Base-by-base conservation (phyloP, 2,797 vertebrate genomes). In the Melanotaenia boesemani region DNA sequence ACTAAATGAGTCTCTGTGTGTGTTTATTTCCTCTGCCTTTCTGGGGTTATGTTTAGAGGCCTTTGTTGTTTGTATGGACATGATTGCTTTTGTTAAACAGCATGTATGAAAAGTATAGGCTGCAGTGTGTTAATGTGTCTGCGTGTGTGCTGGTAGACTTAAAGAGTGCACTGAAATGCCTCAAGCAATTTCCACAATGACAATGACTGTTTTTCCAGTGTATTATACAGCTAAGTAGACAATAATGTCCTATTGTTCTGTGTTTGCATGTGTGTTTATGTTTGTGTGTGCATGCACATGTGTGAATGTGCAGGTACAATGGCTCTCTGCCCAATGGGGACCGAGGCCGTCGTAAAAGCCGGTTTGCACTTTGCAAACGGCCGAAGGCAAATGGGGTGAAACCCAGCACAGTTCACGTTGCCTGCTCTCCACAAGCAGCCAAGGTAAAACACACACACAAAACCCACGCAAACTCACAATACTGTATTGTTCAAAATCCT, bases 241-340 rank as follows among this genome's bases (percentile, higher is more conserved):
- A 75, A 85, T 89, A 91, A 90, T 74, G 69, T 50, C 32, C 78
- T 71, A 72, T 80, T 89, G 78, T 85, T 83, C 67, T 79, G 32
- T 74, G 3, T 72, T 18, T 85, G 44, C 18, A 24, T 68, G 26
- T 50, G 16, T 71, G 58, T 16, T 59, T 28, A 28, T 34, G 20
- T 32, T 34, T 34, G 22, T 79, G 52, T 68, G n/a, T 74, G 30
- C 72, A 71, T 67, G 6, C 70, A 41, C 74, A 20, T 78, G 39
- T 78, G 50, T 64, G 26, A 24, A 3, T 34, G 22, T 85, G 63
- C 88, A 99, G 98, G 93, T 99, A 99, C 95, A 99, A 99, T 96
- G 98, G 98, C 90, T 99, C 98, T 90, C 96, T 99, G 88, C 98
- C 98, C 83, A 99, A 98, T 8, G 98, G 98, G 58, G 98, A 99